Evolutionary conservation across 2,888 invertebrate genomes (phyloP), one percentile per base, ranked within the genome.

Genomic region (Xestia rhomboidea): DNA sequence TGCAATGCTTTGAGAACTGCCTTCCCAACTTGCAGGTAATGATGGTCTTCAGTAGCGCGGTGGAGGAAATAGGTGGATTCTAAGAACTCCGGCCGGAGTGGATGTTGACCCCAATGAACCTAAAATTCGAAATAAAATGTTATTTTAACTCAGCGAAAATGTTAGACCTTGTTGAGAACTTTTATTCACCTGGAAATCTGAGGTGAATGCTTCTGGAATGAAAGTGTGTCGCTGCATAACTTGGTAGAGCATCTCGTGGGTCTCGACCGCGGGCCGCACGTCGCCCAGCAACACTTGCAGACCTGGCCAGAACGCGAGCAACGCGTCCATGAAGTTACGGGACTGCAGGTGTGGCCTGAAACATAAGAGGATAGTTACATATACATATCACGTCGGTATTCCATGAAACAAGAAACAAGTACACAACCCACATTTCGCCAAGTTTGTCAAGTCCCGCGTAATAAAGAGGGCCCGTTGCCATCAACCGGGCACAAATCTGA

Each of bases 41-140:
- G 99, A 76, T 98, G 98, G 96, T 99, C 99, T 67, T 98, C 98
- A 0, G 99, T 99, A 1, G 99, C 99, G 90, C 98, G 98, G 94
- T 99, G 99, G 27, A 99, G 97, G 94, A 99, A 99, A 94, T 99
- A 99, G 0, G 99, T 99, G 0, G 99, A 99, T 95, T 99, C 99
- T 68, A 99, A 97, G 95, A 99, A 99, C 95, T 99, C 99, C 0
- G 99, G 99, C 60, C 99, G 97, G 6, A 99, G 96, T 2, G 99
- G 99, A 96, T 99, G 99, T 93, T 99, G 99, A 2, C 99, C 99
- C 99, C 99, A 99, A 92, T 99, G 99, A 15, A 99, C 99, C 97
- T 98, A 93, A 54, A 49, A 74, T 38, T 2, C 0, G 1, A 63
- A 51, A 24, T 8, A 51, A 38, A 15, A 41, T 27, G 7, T 57